Base-by-base conservation (phyloP, 2,113 vertebrate species). In the Plectropomus leopardus region DNA sequence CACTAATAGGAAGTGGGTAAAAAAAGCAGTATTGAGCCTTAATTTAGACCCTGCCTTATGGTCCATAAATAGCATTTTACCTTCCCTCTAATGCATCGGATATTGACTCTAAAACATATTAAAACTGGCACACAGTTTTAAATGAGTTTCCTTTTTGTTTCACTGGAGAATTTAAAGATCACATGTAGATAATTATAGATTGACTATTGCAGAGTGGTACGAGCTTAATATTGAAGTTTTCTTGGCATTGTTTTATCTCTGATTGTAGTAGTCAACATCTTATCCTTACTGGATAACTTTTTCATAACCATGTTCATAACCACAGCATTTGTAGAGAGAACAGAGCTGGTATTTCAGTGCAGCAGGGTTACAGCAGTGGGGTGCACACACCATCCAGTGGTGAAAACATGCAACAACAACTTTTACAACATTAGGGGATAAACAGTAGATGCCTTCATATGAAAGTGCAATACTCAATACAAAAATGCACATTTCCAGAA, bases 301-400 rank as follows among this genome's bases (percentile, higher is more conserved):
- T 30, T 23, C 23, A 55, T 4, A 17, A 34, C 7, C 1, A 0
- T 47, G 34, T 30, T 23, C 23, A 55, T 4, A 17, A 34, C 7
- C 1, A 14, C 2, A 48, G 3, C 4, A 54, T 17, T n/a, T 47
- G 7, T 5, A 61, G 8, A 69, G 4, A 47, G n/a, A 7, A 4
- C n/a, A 63, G 15, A 68, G 19, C 1, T 19, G 30, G 48, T 50
- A 7, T 54, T 9, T 36, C 32, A 66, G 30, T 32, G 55, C 83
- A 74, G 32, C 16, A 47, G 4, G 10, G 21, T 58, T 59, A 34
- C 51, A 74, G 54, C 15, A 71, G 72, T 76, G 28, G 26, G 15
- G 30, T 69, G 21, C 30, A 17, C 5, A 14, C 74, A 3, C 76
- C 89, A 87, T 65, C 88, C 66, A 86, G 72, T 86, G 90, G 89